Percentiles rank a stretch among this genome's conserved stretches.
Evolutionary conservation across 2,113 vertebrate species (phyloP).

Genomic region (Kryptolebias marmoratus): DNA sequence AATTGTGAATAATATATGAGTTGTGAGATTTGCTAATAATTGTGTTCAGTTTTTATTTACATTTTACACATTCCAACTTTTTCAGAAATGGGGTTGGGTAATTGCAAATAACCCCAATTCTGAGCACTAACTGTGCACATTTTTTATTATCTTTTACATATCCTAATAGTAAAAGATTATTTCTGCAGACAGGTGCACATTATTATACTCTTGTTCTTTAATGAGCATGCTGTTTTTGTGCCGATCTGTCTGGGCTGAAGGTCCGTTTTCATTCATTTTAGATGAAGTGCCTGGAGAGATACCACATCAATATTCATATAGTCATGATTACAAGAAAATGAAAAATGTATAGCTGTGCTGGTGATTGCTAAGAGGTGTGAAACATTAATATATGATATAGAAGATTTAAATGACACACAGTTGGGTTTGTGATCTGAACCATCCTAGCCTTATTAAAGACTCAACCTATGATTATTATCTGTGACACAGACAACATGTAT

Average conservation of each 20-base stretch:
- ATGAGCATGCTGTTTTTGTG: constrained; percentile 77
- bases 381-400: constrained; percentile 79
- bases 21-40: no score
- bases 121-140: no score
- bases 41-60: no score
- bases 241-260: constrained; percentile 66
- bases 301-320: constrained; percentile 78
- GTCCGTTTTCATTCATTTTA: constrained; percentile 78
- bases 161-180: constrained; percentile 4
- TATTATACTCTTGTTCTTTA: constrained; percentile 77
- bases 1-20: no score
- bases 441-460: constrained; percentile 64
- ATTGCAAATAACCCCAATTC: no score
- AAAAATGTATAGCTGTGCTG: constrained; percentile 60
- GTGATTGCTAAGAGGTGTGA: constrained; percentile 73
- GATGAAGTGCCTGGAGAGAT: constrained; percentile 78
- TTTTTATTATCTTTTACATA: not conserved
- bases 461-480: constrained; percentile 54
- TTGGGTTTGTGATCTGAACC: constrained; percentile 68
- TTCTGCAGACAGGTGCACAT: constrained; percentile 73
- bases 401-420: constrained; percentile 65
- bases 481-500: constrained; percentile 31
- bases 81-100: no score
- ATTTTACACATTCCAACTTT: no score
- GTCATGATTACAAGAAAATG: constrained; percentile 69